Evolutionary conservation across 2,888 invertebrate species (phyloP).

Genomic region (Linnaemya vulpina): DNA sequence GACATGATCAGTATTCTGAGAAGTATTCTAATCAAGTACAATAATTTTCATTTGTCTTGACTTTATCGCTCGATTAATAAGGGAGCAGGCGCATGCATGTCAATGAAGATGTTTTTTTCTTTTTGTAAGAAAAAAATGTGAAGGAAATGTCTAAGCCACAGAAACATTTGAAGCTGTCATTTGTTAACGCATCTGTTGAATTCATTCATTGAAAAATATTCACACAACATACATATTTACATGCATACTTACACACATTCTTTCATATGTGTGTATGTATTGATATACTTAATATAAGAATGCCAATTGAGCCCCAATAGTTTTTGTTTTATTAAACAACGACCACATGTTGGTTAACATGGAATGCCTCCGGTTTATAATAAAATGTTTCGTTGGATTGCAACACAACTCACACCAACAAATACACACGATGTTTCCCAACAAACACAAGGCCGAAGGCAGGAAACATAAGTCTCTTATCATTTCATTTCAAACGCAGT

Average conservation of each 20-base stretch:
- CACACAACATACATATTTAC: slow-evolving; percentile 3
- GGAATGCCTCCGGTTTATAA: slow-evolving; percentile 22
- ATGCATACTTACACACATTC: slow-evolving; percentile 3
- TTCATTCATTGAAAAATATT: slow-evolving; percentile 56
- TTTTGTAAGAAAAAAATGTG: background rate
- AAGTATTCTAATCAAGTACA: background rate
- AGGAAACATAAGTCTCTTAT: background rate
- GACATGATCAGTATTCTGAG: too few species aligned
- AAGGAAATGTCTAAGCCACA: slow-evolving; percentile 47
- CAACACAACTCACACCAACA: slow-evolving; percentile 19
- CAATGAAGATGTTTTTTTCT: background rate
- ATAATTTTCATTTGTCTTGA: background rate
- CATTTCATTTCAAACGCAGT: background rate
- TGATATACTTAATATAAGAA: too few species aligned
- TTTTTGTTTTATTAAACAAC: slow-evolving; percentile 17
- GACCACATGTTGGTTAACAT: slow-evolving; percentile 54
- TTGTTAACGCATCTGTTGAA: slow-evolving; percentile 69
- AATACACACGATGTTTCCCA: background rate
- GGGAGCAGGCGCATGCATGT: background rate
- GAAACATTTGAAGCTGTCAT: slow-evolving; percentile 63
- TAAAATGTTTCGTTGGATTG: slow-evolving; percentile 30
- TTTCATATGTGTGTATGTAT: slow-evolving; percentile 3
- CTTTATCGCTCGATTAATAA: slow-evolving; percentile 1
- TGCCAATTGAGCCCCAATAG: slow-evolving; percentile 19
- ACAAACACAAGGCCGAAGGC: background rate